These are phyloP conservation scores for Carpatolechia fugitivella DNA, from an alignment of 2,888 invertebrate species.

Conservation along the genomic window DNA sequence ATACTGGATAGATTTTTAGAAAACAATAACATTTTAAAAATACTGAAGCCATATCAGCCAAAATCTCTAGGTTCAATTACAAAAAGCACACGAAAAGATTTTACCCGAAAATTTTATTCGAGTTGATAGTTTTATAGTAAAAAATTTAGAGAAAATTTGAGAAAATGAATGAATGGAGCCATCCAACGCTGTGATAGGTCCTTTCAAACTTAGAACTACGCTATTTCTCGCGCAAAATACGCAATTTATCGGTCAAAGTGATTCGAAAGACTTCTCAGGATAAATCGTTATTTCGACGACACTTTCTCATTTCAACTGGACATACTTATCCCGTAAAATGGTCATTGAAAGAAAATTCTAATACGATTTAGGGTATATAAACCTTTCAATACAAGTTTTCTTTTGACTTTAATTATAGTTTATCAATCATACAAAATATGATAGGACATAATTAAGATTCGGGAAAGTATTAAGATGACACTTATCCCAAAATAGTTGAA, in stretches of 20 bases:
- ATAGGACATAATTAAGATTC: too few species aligned
- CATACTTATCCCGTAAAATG: background rate
- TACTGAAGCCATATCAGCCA: too few species aligned
- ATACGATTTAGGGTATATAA: too few species aligned
- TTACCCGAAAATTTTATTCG: too few species aligned
- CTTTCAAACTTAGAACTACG: background rate
- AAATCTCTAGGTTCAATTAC: too few species aligned
- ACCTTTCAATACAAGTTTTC: too few species aligned
- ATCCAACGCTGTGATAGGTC: conserved; percentile 7
- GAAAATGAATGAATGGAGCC: conserved; percentile 1
- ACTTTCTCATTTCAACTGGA: background rate
- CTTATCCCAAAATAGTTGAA: conserved; percentile 4
- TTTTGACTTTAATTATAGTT: too few species aligned
- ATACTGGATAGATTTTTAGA: too few species aligned
- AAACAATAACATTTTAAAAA: too few species aligned
- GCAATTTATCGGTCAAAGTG: conserved; percentile 62
- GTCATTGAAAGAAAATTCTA: too few species aligned
- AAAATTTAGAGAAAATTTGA: background rate
- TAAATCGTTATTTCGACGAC: background rate
- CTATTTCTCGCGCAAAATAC: background rate
- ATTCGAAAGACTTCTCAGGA: conserved; percentile 37
- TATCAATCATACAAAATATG: too few species aligned
- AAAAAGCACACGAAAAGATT: too few species aligned
- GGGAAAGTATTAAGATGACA: background rate
- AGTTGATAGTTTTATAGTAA: background rate